Percentiles rank a stretch among this genome's conserved stretches.
Conservation (phyloP, 2,888 invertebrate species). For the Chalcis sispes region DNA sequence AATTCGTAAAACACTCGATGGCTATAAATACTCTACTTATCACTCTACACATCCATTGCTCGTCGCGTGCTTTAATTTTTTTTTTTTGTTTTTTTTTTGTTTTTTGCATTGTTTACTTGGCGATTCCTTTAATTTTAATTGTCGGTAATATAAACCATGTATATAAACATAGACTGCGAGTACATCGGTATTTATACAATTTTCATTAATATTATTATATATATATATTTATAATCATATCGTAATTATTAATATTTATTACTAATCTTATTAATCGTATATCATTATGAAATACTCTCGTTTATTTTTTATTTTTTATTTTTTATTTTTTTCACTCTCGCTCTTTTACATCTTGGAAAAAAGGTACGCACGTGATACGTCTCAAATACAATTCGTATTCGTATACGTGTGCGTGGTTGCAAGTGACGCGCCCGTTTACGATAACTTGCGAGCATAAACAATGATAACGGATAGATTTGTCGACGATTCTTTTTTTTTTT, state of each 20-base stretch:
- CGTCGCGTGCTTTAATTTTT: conserved; percentile 63
- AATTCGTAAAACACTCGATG: conserved; percentile 50
- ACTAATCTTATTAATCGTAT: conserved; percentile 34
- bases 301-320: neutral
- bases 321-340: neutral
- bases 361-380: conserved; percentile 37
- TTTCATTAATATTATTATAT: conserved; percentile 47
- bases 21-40: conserved; percentile 59
- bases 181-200: conserved; percentile 72
- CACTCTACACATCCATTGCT: conserved; percentile 66
- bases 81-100: conserved; percentile 49
- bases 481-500: neutral
- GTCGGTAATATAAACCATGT: conserved; percentile 75
- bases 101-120: conserved; percentile 6
- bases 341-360: conserved; percentile 10
- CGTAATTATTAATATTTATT: conserved; percentile 31
- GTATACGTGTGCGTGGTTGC: conserved; percentile 54
- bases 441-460: conserved; percentile 34
- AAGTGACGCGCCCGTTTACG: conserved; percentile 33
- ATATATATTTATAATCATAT: conserved; percentile 35
- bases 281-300: conserved; percentile 16
- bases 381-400: conserved; percentile 42
- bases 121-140: conserved; percentile 59
- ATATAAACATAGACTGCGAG: conserved; percentile 75
- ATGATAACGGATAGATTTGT: no score